phyloP scores from a whole-genome alignment of 64 coral and sea anemone genomes.

The Pachyseris speciosa region DNA sequence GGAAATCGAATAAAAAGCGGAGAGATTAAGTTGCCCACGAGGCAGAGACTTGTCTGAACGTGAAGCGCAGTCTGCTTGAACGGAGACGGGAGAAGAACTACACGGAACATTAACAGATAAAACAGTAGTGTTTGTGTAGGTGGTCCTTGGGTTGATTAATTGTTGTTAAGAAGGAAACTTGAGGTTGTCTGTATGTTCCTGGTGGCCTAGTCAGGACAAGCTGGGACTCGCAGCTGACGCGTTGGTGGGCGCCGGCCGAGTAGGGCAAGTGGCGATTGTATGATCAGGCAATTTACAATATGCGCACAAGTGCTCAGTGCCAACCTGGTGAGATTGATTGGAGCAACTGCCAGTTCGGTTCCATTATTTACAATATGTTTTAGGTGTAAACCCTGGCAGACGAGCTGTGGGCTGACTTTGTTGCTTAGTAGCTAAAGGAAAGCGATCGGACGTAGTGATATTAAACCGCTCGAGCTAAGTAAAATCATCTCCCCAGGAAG shows the following conservation, averaged over 20 bases:
- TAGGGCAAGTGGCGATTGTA: conserved; percentile 12
- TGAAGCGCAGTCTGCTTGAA: neutral
- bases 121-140: neutral
- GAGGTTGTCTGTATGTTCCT: neutral
- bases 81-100: neutral
- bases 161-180: neutral
- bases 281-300: conserved; percentile 33
- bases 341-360: too few relatives aligned
- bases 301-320: conserved; percentile 13
- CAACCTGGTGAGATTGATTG: neutral
- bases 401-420: neutral
- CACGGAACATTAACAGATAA: neutral
- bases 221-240: neutral
- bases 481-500: too few relatives aligned
- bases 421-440: neutral
- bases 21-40: too few relatives aligned
- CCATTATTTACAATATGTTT: too few relatives aligned
- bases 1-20: too few relatives aligned
- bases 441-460: conserved; percentile 27
- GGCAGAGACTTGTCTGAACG: neutral
- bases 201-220: neutral
- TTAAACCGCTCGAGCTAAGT: conserved; percentile 39
- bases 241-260: neutral
- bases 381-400: too few relatives aligned
- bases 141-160: neutral